Evolutionary conservation across 2,113 vertebrate genomes (phyloP).

Genomic region (Dendrocopos noguchii): DNA sequence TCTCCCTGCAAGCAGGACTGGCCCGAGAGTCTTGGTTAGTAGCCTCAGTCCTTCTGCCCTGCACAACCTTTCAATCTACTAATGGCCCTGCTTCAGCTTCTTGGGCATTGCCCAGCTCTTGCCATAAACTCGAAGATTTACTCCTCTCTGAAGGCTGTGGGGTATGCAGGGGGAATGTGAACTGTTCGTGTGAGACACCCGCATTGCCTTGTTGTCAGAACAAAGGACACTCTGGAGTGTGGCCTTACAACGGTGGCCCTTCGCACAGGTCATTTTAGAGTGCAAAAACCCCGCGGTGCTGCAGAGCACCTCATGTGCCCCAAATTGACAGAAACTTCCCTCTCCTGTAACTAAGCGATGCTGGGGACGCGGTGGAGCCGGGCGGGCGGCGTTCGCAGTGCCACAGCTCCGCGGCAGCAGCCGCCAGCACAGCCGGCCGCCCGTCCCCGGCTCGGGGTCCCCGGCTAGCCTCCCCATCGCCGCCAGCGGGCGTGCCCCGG

Average conservation of each 20-base stretch:
- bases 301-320: rapidly evolving
- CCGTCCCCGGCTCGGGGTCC: not conserved
- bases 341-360: rapidly evolving
- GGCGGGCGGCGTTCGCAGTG: not conserved
- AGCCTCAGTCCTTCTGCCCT: not conserved
- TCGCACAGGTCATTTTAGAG: not conserved
- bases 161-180: rapidly evolving
- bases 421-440: not conserved
- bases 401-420: rapidly evolving
- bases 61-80: rapidly evolving
- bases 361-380: not conserved
- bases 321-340: not conserved
- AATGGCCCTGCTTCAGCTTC: not conserved
- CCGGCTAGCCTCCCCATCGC: not conserved
- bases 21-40: rapidly evolving
- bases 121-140: not conserved
- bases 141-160: not conserved
- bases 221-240: not conserved
- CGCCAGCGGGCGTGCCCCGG: not conserved
- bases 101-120: not conserved
- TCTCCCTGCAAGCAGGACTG: not conserved
- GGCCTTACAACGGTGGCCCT: not conserved
- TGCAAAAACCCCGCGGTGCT: rapidly evolving
- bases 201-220: rapidly evolving
- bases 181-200: not conserved